Base-by-base conservation (phyloP, 2,113 vertebrate genomes). In the Daubentonia madagascariensis region DNA sequence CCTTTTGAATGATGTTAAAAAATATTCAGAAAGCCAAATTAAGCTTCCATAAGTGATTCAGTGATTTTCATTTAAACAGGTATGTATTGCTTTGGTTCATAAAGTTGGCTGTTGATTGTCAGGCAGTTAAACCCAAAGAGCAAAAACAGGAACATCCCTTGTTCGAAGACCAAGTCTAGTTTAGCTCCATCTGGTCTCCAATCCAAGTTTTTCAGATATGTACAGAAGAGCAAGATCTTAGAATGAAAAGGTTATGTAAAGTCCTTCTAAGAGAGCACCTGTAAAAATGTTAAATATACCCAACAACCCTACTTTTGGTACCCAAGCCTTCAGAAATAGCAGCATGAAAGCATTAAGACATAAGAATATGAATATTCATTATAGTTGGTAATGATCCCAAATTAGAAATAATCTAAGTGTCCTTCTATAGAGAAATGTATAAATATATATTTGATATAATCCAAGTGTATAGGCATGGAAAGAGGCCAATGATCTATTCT, bases 1-100 rank as follows among this genome's bases (percentile, higher is more conserved):
- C 68, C 81, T 92, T 96, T 86, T 93, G 75, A 90, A 94, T 85
- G 28, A 88, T 80, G 59, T 87, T 84, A 67, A 94, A 93, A 96
- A 91, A 94, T 93, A 94, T 96, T 91, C 52, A 87, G 18, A 91
- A 95, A 70, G 50, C 52, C 43, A 96, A 83, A 81, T 97, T 86
- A 89, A 97, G 87, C 37, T 94, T 88, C 37, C 13, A 59, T 43
- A 94, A 75, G 54, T 95, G 67, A 91, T 89, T 95, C 73, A 32
- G 80, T 89, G 80, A 63, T 92, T 92, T 95, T 97, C 73, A 94
- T 94, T 92, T 95, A 80, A 73, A 83, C 37, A 84, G 83, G 61
- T 90, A 85, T 28, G 12, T 6, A 79, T 40, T 94, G 57, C 40
- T 70, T 85, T 87, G 37, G 65, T 88, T 89, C 80, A 85, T 35